Base-by-base conservation (phyloP, 2,888 invertebrate genomes). In the Noctua janthe region DNA sequence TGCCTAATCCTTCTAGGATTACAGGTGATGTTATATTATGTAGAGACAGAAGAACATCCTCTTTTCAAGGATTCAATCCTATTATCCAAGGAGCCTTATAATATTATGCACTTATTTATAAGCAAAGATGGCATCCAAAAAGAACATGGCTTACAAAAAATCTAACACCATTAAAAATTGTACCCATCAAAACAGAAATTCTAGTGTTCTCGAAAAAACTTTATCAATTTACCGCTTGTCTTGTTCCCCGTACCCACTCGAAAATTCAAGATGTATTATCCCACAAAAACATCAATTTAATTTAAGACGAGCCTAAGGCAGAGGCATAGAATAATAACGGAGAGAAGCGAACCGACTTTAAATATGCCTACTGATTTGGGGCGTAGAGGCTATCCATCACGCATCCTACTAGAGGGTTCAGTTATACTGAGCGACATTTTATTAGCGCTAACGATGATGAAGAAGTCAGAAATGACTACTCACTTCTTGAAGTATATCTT, bases 281-380 rank as follows among this genome's bases (percentile, higher is more conserved):
- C 75, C 77, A 76, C 78, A 83, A 85, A 87, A 88, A 86, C 90
- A 88, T 88, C 81, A 89, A 88, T 89, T 85, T 79, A 85, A 88
- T 89, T 88, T 80, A 70, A 79, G 80, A 81, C 62, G 59, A 64
- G 85, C 79, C 88, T 69, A 51, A 82, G 80, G 78, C 71, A 59
- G 23, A 23, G 39, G 3, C 54, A 56, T 20, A 74, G 76, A 87
- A 35, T 76, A 66, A 69, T 5, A 49, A 47, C 0, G 17, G 5
- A 29, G 11, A 81, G 81, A 81, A 29, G 29, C 11, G 71, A 49
- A 43, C 29, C 11, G 47, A 13, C 35, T 3, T 8, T 23, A 13
- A 7, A 20, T 6, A 49, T 39, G 47, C 59, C 59, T 35, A 49
- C n/a, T 15, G 11, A 15, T 43, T 51, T 1, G 6, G 2, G 4